Conservation (phyloP, 2,888 invertebrate genomes). For the Sinhomidia bicolor region DNA sequence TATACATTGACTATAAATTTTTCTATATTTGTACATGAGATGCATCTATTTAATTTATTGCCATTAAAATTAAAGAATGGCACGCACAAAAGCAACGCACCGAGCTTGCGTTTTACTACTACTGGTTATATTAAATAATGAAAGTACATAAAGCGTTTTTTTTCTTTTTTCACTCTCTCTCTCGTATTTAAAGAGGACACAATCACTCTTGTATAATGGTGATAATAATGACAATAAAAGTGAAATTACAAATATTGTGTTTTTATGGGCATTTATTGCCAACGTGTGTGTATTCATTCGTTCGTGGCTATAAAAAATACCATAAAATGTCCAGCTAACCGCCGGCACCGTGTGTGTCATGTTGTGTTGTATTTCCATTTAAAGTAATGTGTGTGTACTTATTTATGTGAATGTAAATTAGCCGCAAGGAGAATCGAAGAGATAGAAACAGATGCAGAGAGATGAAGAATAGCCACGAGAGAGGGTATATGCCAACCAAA, state of each 20-base stretch:
- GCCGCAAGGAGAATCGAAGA: constrained; percentile 39
- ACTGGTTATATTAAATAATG: neutral
- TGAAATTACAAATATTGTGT: constrained; percentile 68
- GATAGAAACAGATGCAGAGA: constrained; percentile 1
- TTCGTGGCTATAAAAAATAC: constrained; percentile 56
- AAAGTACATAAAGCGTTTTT: neutral
- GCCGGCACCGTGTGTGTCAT: constrained; percentile 46
- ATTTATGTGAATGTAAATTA: constrained; percentile 55
- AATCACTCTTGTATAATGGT: constrained; percentile 44
- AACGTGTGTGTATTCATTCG: constrained; percentile 51
- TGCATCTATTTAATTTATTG: constrained; percentile 50
- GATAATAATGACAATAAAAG: constrained; percentile 67
- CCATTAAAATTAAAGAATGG: constrained; percentile 58
- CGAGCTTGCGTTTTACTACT: constrained; percentile 4
- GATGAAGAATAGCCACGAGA: neutral
- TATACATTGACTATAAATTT: constrained; percentile 29
- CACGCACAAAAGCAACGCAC: constrained; percentile 59
- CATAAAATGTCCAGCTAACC: constrained; percentile 65
- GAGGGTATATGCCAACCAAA: too few species aligned
- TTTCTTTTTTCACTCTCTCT: neutral
- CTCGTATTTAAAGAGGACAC: constrained; percentile 43
- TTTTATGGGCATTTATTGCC: constrained; percentile 65
- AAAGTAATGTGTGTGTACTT: constrained; percentile 38
- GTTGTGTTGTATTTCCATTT: constrained; percentile 42
- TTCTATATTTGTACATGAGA: constrained; percentile 37